Percentiles rank a stretch among this genome's conserved stretches.
Evolutionary conservation across 2,797 vertebrate genomes (phyloP).

Genomic region (Lepidocolaptes lacrymiger): DNA sequence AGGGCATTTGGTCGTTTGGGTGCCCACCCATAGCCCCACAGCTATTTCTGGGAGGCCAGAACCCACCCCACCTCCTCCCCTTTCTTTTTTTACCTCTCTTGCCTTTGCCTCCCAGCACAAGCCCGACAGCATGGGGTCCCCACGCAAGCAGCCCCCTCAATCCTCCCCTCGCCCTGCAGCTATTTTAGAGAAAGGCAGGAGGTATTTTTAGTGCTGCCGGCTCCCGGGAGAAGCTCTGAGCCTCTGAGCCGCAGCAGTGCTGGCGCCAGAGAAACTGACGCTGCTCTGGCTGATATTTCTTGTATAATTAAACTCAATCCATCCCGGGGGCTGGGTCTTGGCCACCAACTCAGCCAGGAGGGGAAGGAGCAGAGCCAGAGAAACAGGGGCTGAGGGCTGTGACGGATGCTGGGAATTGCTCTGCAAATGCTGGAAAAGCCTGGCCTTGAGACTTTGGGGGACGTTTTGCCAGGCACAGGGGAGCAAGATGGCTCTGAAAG

Average conservation of each 20-base stretch:
- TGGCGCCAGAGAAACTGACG: constrained; percentile 62
- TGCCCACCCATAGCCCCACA: not conserved
- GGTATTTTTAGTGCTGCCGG: constrained; percentile 67
- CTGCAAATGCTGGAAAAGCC: not conserved
- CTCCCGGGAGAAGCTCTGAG: constrained; percentile 43
- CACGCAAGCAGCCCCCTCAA: not conserved
- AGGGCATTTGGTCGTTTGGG: not conserved
- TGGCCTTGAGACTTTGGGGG: not conserved
- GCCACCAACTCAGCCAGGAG: constrained; percentile 53
- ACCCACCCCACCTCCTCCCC: not conserved
- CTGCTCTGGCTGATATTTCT: constrained; percentile 66
- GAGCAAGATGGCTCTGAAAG: not conserved
- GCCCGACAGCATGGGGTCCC: not conserved
- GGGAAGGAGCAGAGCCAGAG: constrained; percentile 27
- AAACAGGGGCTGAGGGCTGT: not conserved
- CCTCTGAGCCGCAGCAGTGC: constrained; percentile 42
- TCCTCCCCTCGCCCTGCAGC: not conserved
- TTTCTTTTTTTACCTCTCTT: not conserved
- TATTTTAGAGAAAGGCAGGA: constrained; percentile 51
- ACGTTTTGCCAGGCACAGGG: not conserved
- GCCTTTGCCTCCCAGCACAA: not conserved
- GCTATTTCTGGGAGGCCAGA: not conserved
- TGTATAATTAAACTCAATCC: constrained; percentile 72
- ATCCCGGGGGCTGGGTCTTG: constrained; percentile 55
- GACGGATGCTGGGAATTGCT: constrained; percentile 46